Evolutionary conservation across 2,113 vertebrate species (phyloP), one percentile per base, ranked within the genome.

Genomic region (Brienomyrus longianalis): DNA sequence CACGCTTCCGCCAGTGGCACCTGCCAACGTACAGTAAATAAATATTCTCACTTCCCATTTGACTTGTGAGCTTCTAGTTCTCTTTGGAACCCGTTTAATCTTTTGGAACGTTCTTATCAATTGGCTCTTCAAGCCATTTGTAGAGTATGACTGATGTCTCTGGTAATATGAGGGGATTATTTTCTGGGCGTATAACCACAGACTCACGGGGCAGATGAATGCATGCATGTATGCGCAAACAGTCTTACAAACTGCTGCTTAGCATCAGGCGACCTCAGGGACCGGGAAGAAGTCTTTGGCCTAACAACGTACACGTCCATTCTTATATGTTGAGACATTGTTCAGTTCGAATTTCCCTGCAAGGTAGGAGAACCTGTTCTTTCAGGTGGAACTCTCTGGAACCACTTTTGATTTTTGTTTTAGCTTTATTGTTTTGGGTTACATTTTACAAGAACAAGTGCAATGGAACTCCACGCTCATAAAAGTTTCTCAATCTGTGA

Each of bases 291-390:
- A 23, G 2, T 39, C 51, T 19, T 52, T 56, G 27, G 15, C 56
- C 45, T 48, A 50, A 88, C 5, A 88, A 19, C n/a, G 45, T 23
- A 13, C 59, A 51, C 1, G 11, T 77, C 56, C 19, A 74, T 45
- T 45, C 66, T 74, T 70, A 88, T 88, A 88, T 74, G n/a, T 35
- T 31, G 66, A 88, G 66, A 88, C 43, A 62, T 74, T 88, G 87
- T 88, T 88, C 27, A 59, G 52, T 13, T 43, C 27, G 5, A 74
- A 66, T 43, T 43, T 48, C 48, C 31, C 31, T 80, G 74, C 35
- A 43, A 80, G 35, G 31, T 80, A 43, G 74, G 74, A 43, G 35
- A 80, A 80, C 74, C 31, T 43, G 39, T 66, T 62, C 23, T 59
- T 66, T 47, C 39, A 62, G 19, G 1, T 66, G 52, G 5, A 66